phyloP scores from a whole-genome alignment of 2,797 vertebrate species.

The Rhinogobio ventralis region DNA sequence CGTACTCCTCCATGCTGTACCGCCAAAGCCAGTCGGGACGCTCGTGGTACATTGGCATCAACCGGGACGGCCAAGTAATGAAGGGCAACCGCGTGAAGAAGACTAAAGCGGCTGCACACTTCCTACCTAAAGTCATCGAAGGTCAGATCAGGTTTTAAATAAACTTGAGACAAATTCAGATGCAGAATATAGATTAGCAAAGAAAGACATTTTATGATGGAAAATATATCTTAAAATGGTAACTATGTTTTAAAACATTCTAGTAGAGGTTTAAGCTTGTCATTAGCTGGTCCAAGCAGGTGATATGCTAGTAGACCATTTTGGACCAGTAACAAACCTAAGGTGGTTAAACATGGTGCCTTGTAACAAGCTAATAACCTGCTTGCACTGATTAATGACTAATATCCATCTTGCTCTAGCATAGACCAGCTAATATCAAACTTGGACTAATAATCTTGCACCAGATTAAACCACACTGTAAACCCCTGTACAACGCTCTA shows the following conservation, averaged over 20 bases:
- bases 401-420: not conserved
- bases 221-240: not conserved
- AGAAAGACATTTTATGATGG: not conserved
- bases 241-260: not conserved
- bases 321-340: not conserved
- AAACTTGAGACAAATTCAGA: not conserved
- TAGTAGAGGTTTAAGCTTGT: not conserved
- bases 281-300: not conserved
- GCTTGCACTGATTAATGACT: not conserved
- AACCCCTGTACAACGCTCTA: too few relatives aligned
- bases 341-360: not conserved
- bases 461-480: too few relatives aligned
- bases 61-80: conserved; percentile 97
- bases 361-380: not conserved
- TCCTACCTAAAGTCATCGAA: conserved; percentile 98
- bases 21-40: conserved; percentile 96
- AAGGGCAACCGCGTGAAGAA: conserved; percentile 99
- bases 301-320: not conserved
- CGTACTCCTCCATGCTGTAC: conserved; percentile 98
- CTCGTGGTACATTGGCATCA: conserved; percentile 97
- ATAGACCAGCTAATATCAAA: not conserved
- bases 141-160: conserved; percentile 75
- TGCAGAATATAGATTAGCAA: not conserved
- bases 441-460: not conserved
- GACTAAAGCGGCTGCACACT: conserved; percentile 95